Percentiles rank a stretch among this genome's conserved stretches.
Evolutionary conservation across 2,113 vertebrate genomes (phyloP).

Genomic region (Nothobranchius kuhntae): DNA sequence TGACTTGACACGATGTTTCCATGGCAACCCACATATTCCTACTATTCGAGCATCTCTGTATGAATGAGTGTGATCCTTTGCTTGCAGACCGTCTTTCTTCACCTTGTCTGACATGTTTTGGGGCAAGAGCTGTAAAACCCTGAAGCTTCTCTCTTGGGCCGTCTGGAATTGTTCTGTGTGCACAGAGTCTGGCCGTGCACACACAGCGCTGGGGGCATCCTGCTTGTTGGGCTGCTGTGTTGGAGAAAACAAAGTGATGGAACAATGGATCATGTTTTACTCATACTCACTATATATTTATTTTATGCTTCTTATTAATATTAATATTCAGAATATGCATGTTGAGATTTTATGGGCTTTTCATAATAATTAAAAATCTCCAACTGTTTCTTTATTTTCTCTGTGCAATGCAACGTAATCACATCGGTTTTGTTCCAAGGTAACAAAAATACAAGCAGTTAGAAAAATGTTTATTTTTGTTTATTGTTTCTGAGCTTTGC

Average conservation of each 20-base stretch:
- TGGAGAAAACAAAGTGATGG: constrained; percentile 36
- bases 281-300: background rate
- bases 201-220: constrained; percentile 32
- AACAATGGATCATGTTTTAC: constrained; percentile 7
- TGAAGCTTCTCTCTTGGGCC: constrained; percentile 15
- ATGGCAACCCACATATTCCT: constrained; percentile 41
- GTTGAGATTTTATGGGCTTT: no score
- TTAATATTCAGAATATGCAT: background rate
- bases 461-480: no score
- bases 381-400: background rate
- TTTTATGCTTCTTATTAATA: background rate
- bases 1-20: constrained; percentile 54
- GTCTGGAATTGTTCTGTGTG: constrained; percentile 12
- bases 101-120: constrained; percentile 21
- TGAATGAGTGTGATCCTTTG: constrained; percentile 12
- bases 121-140: constrained; percentile 12
- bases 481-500: background rate
- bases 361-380: no score
- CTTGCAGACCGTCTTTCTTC: constrained; percentile 25
- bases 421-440: no score
- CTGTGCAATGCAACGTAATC: no score
- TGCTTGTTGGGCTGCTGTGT: constrained; percentile 12
- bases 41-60: background rate
- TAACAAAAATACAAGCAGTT: no score
- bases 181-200: background rate